These are phyloP conservation scores for Lucilia cuprina DNA, from an alignment of 1,140 invertebrate species.

Conservation along the genomic window DNA sequence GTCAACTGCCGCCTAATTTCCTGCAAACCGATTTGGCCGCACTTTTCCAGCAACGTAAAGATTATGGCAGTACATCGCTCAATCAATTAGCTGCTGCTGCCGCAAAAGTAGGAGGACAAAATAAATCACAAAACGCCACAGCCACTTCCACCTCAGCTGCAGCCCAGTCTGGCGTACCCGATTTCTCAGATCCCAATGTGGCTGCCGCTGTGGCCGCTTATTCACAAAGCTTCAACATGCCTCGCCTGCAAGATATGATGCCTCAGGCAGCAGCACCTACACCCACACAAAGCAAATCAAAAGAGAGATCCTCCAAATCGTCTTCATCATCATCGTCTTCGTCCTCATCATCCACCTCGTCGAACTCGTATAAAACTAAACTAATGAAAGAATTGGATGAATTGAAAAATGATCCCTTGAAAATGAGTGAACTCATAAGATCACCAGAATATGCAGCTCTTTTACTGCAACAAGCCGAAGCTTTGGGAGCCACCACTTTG, in stretches of 20 bases:
- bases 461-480: constrained; percentile 59
- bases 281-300: constrained; percentile 45
- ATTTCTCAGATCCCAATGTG: constrained; percentile 54
- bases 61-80: constrained; percentile 56
- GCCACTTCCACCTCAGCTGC: neutral
- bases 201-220: constrained; percentile 57
- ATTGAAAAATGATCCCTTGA: constrained; percentile 58
- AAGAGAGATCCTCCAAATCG: constrained; percentile 47
- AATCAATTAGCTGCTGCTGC: constrained; percentile 58
- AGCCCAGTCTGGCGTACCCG: constrained; percentile 25
- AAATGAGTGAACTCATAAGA: constrained; percentile 59
- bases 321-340: constrained; percentile 52
- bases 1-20: constrained; percentile 56
- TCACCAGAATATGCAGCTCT: constrained; percentile 60
- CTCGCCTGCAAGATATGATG: constrained; percentile 37
- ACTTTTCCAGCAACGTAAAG: constrained; percentile 55
- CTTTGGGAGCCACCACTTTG: constrained; percentile 57
- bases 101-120: constrained; percentile 54
- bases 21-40: constrained; percentile 52
- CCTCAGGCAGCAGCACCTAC: neutral
- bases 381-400: constrained; percentile 61
- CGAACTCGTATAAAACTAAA: constrained; percentile 60
- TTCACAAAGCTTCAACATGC: constrained; percentile 57
- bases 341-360: constrained; percentile 51
- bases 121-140: constrained; percentile 33